Percentiles rank a stretch among this genome's conserved stretches.
These are phyloP conservation scores for Apoderus coryli DNA, from an alignment of 2,888 invertebrate species.

Conservation along the genomic window DNA sequence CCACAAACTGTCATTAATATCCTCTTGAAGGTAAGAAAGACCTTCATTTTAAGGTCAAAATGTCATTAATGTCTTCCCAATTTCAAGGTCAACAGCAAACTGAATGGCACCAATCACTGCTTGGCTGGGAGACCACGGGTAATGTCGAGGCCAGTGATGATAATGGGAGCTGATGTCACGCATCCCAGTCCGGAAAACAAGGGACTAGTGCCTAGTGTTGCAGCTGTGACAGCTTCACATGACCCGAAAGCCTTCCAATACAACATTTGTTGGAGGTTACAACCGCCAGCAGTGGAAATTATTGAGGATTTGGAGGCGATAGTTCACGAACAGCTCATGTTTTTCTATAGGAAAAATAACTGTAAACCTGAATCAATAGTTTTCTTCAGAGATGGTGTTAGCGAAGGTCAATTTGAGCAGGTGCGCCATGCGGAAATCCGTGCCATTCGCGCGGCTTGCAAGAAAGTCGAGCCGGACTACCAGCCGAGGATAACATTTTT, in stretches of 20 bases:
- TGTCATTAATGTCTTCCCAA: no score
- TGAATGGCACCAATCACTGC: slow-evolving; percentile 68
- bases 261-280: slow-evolving; percentile 63
- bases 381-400: slow-evolving; percentile 76
- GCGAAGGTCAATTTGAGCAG: slow-evolving; percentile 67
- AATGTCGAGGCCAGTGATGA: slow-evolving; percentile 37
- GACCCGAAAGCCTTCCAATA: slow-evolving; percentile 53
- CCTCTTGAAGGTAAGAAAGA: slow-evolving; percentile 41
- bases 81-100: slow-evolving; percentile 49
- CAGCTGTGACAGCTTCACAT: slow-evolving; percentile 62
- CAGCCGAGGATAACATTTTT: slow-evolving; percentile 77
- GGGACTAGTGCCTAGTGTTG: slow-evolving; percentile 48
- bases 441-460: slow-evolving; percentile 60
- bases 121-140: slow-evolving; percentile 16
- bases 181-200: slow-evolving; percentile 73
- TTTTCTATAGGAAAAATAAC: slow-evolving; percentile 38
- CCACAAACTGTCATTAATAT: slow-evolving; percentile 53
- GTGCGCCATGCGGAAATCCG: slow-evolving; percentile 36
- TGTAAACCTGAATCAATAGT: slow-evolving; percentile 47
- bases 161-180: slow-evolving; percentile 77
- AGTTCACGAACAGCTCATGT: slow-evolving; percentile 40
- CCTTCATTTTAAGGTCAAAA: no score
- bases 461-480: slow-evolving; percentile 31
- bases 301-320: slow-evolving; percentile 53
- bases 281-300: slow-evolving; percentile 58